These are phyloP conservation scores for Serinus canaria DNA, from an alignment of 2,113 vertebrate species.

Conservation along the genomic window DNA sequence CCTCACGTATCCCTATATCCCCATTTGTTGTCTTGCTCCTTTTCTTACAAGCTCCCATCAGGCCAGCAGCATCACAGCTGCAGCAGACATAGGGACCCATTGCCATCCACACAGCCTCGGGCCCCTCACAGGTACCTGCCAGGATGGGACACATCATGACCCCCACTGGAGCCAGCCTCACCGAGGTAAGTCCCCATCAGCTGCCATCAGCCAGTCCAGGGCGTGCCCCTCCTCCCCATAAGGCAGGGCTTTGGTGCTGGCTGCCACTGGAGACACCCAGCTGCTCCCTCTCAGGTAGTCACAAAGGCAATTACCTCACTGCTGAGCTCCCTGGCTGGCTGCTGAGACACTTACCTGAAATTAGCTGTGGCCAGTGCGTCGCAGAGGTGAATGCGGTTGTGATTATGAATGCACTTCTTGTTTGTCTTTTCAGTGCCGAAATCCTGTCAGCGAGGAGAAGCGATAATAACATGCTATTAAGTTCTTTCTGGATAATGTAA, in stretches of 20 bases:
- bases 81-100: neutral
- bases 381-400: constrained; percentile 61
- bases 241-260: neutral
- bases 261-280: neutral
- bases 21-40: neutral
- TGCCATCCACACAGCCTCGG: accelerated
- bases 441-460: constrained; percentile 77
- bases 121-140: neutral
- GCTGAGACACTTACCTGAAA: constrained; percentile 61
- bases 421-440: constrained; percentile 78
- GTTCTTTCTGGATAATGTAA: constrained; percentile 80
- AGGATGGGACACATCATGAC: accelerated
- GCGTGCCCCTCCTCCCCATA: neutral
- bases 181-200: neutral
- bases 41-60: neutral
- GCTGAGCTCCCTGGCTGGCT: neutral
- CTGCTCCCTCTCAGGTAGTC: neutral
- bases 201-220: neutral
- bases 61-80: accelerated
- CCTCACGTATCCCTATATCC: neutral
- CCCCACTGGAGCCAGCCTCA: accelerated
- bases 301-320: constrained; percentile 26
- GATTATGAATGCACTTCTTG: constrained; percentile 69
- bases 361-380: neutral
- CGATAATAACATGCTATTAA: constrained; percentile 82